phyloP scores from a whole-genome alignment of 2,888 invertebrate genomes.

The Oligia fasciuncula region DNA sequence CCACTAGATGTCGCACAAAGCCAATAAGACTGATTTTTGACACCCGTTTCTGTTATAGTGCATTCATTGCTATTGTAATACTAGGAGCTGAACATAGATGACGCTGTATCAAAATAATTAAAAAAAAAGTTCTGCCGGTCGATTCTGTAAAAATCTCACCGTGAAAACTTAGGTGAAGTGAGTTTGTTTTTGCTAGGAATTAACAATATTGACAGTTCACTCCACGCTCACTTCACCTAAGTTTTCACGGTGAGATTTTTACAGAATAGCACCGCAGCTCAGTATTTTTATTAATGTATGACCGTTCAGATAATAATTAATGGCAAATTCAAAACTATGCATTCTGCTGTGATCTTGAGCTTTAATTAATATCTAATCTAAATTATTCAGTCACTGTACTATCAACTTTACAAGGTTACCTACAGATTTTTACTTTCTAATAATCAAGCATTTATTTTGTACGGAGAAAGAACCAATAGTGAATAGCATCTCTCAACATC shows the following conservation, averaged over 20 bases:
- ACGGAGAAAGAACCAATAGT: background rate
- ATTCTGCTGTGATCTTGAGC: background rate
- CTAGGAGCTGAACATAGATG: slow-evolving; percentile 12
- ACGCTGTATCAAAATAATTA: background rate
- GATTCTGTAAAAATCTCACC: too few species aligned
- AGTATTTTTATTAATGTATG: too few species aligned
- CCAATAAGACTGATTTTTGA: fast-evolving
- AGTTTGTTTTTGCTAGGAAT: too few species aligned
- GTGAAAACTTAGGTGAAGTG: too few species aligned
- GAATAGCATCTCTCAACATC: background rate
- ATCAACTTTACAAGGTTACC: background rate
- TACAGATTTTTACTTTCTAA: background rate
- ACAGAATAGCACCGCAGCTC: too few species aligned
- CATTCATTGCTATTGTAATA: background rate
- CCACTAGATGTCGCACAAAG: slow-evolving; percentile 38
- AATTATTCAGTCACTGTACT: too few species aligned
- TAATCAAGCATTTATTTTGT: background rate
- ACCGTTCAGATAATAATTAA: background rate
- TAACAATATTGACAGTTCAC: too few species aligned
- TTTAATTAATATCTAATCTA: too few species aligned
- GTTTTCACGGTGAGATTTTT: too few species aligned
- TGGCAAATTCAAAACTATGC: background rate
- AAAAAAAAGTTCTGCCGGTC: too few species aligned
- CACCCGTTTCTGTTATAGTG: background rate
- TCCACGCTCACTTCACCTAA: too few species aligned